Conservation (phyloP, 1,140 invertebrate species). For the Drosophila suzukii region DNA sequence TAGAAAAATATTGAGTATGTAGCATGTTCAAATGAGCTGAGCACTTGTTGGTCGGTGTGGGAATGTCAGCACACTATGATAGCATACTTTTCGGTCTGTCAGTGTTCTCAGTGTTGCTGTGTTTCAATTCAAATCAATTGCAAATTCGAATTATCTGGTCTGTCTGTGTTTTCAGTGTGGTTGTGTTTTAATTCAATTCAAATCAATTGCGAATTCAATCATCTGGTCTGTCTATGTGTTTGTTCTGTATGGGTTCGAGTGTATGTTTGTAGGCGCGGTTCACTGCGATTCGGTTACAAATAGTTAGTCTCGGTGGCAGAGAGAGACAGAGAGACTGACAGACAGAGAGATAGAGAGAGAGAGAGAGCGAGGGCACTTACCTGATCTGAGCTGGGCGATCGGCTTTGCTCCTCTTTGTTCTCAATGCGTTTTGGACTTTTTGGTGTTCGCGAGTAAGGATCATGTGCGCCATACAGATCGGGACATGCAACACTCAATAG, state of each 20-base stretch:
- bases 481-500: slow-evolving; percentile 93
- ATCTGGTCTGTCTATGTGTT: not conserved
- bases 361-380: slow-evolving; percentile 86
- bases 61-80: slow-evolving; percentile 13
- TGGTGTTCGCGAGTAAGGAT: slow-evolving; percentile 94
- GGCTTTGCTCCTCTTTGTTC: slow-evolving; percentile 89
- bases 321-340: slow-evolving; percentile 29
- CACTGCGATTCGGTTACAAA: slow-evolving; percentile 12
- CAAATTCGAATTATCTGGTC: slow-evolving; percentile 13
- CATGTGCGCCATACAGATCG: slow-evolving; percentile 94
- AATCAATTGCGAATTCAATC: slow-evolving; percentile 22
- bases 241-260: slow-evolving; percentile 11
- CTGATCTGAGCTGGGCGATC: slow-evolving; percentile 96
- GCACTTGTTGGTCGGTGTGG: slow-evolving; percentile 35
- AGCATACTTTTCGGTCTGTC: slow-evolving; percentile 50
- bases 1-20: slow-evolving; percentile 42
- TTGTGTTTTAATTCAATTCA: slow-evolving; percentile 6
- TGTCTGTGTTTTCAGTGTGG: slow-evolving; percentile 13
- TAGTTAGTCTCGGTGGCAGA: slow-evolving; percentile 31
- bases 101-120: slow-evolving; percentile 39
- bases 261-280: slow-evolving; percentile 11
- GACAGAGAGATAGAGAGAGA: slow-evolving; percentile 23
- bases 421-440: slow-evolving; percentile 91
- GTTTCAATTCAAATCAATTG: slow-evolving; percentile 26
- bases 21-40: slow-evolving; percentile 44